Evolutionary conservation across 2,797 vertebrate species (phyloP).

Genomic region (Emys orbicularis): DNA sequence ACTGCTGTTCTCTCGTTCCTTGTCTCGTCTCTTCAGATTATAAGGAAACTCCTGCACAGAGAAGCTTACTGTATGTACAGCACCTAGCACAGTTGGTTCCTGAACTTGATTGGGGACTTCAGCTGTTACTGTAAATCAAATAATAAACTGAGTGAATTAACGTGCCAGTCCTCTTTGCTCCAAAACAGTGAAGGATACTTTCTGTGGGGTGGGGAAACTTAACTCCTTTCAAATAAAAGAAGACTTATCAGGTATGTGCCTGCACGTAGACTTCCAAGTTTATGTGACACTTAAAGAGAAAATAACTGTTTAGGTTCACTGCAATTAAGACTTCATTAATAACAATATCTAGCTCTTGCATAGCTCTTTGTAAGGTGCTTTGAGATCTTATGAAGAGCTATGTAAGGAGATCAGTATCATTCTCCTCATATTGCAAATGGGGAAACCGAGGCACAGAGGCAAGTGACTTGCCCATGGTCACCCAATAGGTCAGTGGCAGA

Average conservation of each 20-base stretch:
- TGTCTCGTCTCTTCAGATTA: not conserved
- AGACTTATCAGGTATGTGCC: not conserved
- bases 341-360: not conserved
- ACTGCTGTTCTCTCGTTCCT: not conserved
- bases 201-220: not conserved
- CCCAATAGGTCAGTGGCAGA: not conserved
- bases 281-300: not conserved
- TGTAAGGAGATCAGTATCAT: not conserved
- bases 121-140: not conserved
- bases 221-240: not conserved
- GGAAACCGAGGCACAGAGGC: not conserved
- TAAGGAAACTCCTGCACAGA: not conserved
- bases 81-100: not conserved
- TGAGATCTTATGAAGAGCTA: not conserved
- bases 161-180: not conserved
- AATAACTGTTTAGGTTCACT: not conserved
- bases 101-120: not conserved
- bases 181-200: not conserved
- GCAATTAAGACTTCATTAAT: not conserved
- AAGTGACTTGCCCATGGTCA: not conserved
- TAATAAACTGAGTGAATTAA: not conserved
- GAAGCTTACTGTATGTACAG: not conserved
- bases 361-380: not conserved
- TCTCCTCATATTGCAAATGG: not conserved
- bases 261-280: not conserved